Evolutionary conservation across 2,113 vertebrate species (phyloP).

Genomic region (Petrocephalus microphthalmus): DNA sequence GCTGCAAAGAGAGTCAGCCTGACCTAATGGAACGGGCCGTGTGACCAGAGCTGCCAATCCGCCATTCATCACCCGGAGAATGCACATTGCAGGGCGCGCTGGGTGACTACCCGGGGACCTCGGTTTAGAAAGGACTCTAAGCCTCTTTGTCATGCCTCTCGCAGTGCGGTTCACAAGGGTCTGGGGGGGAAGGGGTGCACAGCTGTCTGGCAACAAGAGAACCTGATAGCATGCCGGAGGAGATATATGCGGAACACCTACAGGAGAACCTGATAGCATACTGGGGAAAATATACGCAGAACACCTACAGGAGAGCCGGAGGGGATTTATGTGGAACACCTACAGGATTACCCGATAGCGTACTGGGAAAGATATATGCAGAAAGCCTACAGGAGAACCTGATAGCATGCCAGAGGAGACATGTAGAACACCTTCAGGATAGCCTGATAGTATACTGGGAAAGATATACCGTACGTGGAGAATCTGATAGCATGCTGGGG

Average conservation of each 20-base stretch:
- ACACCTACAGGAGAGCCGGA: too few species aligned
- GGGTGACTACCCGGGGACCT: slow-evolving; percentile 39
- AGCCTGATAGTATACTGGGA: not conserved
- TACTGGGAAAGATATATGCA: not conserved
- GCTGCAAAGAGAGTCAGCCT: slow-evolving; percentile 10
- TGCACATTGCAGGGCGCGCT: slow-evolving; percentile 35
- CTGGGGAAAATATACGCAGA: too few species aligned
- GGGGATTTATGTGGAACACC: too few species aligned
- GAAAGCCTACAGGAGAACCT: not conserved
- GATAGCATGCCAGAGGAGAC: not conserved
- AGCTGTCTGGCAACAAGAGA: slow-evolving; percentile 35
- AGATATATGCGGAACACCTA: not conserved
- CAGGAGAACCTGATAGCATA: not conserved
- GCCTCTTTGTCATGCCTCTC: slow-evolving; percentile 38
- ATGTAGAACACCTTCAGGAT: not conserved
- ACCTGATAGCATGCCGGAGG: slow-evolving; percentile 23
- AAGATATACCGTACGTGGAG: too few species aligned
- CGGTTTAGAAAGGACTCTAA: slow-evolving; percentile 39
- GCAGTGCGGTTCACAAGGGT: slow-evolving; percentile 28
- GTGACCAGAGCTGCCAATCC: slow-evolving; percentile 38
- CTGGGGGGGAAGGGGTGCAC: slow-evolving; percentile 31
- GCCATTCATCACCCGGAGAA: slow-evolving; percentile 22
- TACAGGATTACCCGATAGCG: not conserved
- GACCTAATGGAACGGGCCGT: slow-evolving; percentile 31
- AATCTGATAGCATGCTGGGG: not conserved